phyloP scores from a whole-genome alignment of 2,888 invertebrate species.

The Digitonthophagus gazella region DNA sequence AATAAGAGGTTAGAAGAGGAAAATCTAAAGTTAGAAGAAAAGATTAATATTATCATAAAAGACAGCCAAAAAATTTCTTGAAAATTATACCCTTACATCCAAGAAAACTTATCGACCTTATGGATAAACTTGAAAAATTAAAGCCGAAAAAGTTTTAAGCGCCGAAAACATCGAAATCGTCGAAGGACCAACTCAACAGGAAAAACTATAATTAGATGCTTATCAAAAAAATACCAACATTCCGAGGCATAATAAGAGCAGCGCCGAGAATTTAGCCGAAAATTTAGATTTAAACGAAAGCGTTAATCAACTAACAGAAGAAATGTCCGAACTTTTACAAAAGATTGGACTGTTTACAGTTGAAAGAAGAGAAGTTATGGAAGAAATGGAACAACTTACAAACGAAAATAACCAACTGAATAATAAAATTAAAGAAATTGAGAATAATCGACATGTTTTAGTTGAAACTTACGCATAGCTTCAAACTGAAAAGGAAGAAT shows the following conservation, averaged over 20 bases:
- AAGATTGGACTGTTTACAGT: conserved; percentile 68
- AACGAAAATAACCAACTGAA: conserved; percentile 60
- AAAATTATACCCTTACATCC: conserved; percentile 65
- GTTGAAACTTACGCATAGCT: conserved; percentile 50
- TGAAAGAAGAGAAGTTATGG: conserved; percentile 68
- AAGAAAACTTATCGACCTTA: conserved; percentile 73
- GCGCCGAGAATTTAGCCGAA: conserved; percentile 41
- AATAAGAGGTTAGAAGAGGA: conserved; percentile 55
- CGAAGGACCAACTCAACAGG: conserved; percentile 68
- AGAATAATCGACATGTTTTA: conserved; percentile 48
- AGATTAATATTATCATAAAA: conserved; percentile 57
- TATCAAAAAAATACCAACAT: conserved; percentile 58
- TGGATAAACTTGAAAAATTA: conserved; percentile 70
- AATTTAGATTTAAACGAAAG: conserved; percentile 55
- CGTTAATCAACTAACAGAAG: conserved; percentile 60
- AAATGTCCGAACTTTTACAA: conserved; percentile 65
- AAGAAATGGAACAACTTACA: conserved; percentile 64
- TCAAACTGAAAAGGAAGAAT: conserved; percentile 53
- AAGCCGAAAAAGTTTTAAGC: conserved; percentile 71
- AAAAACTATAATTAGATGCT: conserved; percentile 67
- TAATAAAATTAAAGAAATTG: conserved; percentile 54
- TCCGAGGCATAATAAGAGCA: conserved; percentile 37
- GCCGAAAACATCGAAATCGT: conserved; percentile 76
- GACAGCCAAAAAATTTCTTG: conserved; percentile 62
- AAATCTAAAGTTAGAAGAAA: conserved; percentile 56